Evolutionary conservation across 2,113 vertebrate species (phyloP).

Genomic region (Stictonetta naevosa): DNA sequence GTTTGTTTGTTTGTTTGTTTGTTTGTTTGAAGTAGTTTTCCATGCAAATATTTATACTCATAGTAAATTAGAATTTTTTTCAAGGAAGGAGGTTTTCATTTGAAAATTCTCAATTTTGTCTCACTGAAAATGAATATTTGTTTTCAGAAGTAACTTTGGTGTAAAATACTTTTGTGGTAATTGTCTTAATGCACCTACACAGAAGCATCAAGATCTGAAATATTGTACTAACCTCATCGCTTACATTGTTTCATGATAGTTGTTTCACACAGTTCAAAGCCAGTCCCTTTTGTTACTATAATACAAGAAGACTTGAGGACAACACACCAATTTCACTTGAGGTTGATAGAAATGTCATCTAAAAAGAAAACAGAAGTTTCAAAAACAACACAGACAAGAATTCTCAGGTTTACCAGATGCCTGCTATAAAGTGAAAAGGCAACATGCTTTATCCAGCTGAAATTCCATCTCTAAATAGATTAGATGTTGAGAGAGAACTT

Average conservation of each 20-base stretch:
- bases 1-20: too few relatives aligned
- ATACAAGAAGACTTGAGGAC: background rate
- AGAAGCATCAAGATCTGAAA: background rate
- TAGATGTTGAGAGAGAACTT: background rate
- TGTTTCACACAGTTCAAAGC: background rate
- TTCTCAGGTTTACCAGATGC: background rate
- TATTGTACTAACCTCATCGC: background rate
- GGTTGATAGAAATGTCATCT: background rate
- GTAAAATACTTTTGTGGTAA: background rate
- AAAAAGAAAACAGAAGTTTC: background rate
- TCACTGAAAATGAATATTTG: background rate
- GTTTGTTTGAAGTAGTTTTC: too few relatives aligned
- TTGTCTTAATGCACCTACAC: background rate
- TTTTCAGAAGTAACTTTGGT: background rate
- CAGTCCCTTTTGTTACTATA: background rate
- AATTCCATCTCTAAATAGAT: background rate
- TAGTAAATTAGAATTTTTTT: background rate
- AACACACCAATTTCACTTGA: background rate
- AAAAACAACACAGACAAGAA: background rate
- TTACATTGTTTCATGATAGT: background rate
- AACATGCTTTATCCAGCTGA: background rate
- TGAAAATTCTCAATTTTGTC: background rate
- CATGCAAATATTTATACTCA: too few relatives aligned
- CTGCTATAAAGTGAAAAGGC: background rate
- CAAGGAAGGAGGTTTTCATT: background rate